Evolutionary conservation across 2,888 invertebrate species (phyloP).

Genomic region (Lamellibrachia satsuma): DNA sequence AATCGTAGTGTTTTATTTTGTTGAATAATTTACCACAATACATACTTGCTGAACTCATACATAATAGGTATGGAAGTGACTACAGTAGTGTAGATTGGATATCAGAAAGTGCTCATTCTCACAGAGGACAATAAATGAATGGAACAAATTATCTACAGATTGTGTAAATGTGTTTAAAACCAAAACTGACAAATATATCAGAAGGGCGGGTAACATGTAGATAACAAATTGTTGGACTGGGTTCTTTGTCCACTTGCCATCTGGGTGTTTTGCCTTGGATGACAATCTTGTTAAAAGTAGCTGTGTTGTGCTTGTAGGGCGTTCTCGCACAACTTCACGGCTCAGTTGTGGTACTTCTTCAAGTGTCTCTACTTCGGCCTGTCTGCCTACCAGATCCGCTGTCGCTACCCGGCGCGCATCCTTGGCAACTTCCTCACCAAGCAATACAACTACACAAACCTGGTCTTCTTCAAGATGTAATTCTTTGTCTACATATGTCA

Average conservation of each 20-base stretch:
- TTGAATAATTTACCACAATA: no score
- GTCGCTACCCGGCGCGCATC: constrained; percentile 96
- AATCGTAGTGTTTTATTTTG: no score
- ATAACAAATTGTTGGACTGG: no score
- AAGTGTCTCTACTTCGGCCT: constrained; percentile 96
- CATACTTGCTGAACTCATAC: no score
- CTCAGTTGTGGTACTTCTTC: constrained; percentile 95
- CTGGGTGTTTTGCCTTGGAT: not conserved
- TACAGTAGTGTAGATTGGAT: no score
- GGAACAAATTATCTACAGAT: no score
- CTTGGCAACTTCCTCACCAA: constrained; percentile 98
- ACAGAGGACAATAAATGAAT: no score
- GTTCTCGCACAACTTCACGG: constrained; percentile 84
- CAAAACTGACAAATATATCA: no score
- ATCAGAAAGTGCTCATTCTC: no score
- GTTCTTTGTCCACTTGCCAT: not conserved
- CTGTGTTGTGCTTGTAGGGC: constrained; percentile 69
- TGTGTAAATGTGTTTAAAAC: no score
- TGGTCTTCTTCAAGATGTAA: constrained; percentile 91
- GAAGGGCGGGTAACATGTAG: no score
- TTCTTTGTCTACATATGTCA: constrained; percentile 48
- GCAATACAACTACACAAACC: constrained; percentile 91
- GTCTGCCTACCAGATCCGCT: constrained; percentile 97
- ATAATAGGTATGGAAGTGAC: no score
- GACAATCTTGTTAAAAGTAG: not conserved